Base-by-base conservation (phyloP, 2,797 vertebrate species). In the Pachyuromys duprasi region DNA sequence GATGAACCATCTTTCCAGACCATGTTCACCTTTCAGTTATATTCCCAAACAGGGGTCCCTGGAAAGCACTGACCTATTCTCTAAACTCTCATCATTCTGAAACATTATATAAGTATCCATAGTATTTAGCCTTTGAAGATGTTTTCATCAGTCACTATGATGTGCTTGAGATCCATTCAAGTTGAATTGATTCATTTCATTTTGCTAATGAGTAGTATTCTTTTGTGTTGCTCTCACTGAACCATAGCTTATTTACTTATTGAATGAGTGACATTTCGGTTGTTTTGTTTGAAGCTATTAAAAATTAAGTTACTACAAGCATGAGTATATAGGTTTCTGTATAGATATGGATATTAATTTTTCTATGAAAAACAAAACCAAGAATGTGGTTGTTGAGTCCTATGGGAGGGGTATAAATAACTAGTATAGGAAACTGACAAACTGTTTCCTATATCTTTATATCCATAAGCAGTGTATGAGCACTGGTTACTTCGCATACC, bases 201-300 rank as follows among this genome's bases (percentile, higher is more conserved):
- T 81, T 90, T 72, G 89, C 60, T 95, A 88, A 36, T 70, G n/a
- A 80, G 24, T 84, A 90, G 42, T 36, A 75, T 39, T 93, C 89
- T 88, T 12, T 45, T 45, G n/a, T 70, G 42, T 36, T 67, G 28
- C 65, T 69, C 31, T 28, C 83, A 94, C 69, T 90, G 12, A 67
- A 60, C 4, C 33, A 75, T 5, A 60, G 67, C 78, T 89, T 86
- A 76, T 39, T 83, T 57, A 55, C 8, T 31, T n/a, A 42, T 1
- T 79, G 63, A 78, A 45, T 36, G 65, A 24, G 86, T 76, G 60
- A 80, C n/a, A 91, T 57, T 24, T 94, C 17, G 62, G 26, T 31
- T 92, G 75, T 78, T 89, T 62, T 76, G 39, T 60, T 92, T 67
- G 36, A 33, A 45, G 75, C 70, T 65, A 45, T 78, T 92, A 92